Evolutionary conservation across 2,797 vertebrate species (phyloP).

Genomic region (Fistularia tabacaria): DNA sequence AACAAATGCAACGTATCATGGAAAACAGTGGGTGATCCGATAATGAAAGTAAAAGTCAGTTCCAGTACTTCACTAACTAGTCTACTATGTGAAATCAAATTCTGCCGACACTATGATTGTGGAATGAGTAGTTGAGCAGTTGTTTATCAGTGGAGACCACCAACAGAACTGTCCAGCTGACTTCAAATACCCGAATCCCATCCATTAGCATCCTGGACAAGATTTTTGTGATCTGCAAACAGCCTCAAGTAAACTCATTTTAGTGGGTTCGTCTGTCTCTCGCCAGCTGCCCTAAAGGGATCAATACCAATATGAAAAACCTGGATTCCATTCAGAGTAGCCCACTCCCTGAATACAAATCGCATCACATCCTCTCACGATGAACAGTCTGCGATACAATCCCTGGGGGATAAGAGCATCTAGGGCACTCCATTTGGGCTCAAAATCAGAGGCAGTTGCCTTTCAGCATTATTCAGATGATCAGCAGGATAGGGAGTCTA

Average conservation of each 20-base stretch:
- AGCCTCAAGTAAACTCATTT: constrained; percentile 77
- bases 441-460: constrained; percentile 52
- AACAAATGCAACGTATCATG: too few species aligned
- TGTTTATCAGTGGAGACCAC: constrained; percentile 25
- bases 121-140: constrained; percentile 24
- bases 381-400: constrained; percentile 59
- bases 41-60: background rate
- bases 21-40: background rate
- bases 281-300: constrained; percentile 69
- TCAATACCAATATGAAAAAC: constrained; percentile 82
- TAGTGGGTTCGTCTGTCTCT: constrained; percentile 62
- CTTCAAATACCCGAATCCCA: constrained; percentile 53
- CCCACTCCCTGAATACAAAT: constrained; percentile 75
- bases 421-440: constrained; percentile 59
- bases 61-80: constrained; percentile 6
- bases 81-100: constrained; percentile 10
- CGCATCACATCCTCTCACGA: constrained; percentile 56
- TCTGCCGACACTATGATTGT: constrained; percentile 16
- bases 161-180: constrained; percentile 47
- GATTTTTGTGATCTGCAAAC: constrained; percentile 76
- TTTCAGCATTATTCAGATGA: constrained; percentile 59
- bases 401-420: constrained; percentile 48
- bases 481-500: constrained; percentile 43
- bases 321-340: constrained; percentile 75
- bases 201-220: constrained; percentile 74